Conservation (phyloP, 2,888 invertebrate species). For the Ischnura elegans region DNA sequence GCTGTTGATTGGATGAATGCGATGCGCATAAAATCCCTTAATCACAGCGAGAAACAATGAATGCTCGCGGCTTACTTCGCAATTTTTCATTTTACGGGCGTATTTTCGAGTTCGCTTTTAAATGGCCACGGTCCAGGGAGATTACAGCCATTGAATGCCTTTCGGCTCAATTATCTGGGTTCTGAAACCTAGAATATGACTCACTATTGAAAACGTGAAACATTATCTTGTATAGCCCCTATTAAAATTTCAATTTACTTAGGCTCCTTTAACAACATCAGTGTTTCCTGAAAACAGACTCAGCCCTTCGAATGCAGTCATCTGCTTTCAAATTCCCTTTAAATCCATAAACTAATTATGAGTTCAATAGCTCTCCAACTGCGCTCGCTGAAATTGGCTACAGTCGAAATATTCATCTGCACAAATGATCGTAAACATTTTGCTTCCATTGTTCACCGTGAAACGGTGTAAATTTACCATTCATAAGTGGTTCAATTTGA, state of each 20-base stretch:
- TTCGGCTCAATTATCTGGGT: background rate
- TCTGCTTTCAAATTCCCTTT: background rate
- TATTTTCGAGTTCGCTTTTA: background rate
- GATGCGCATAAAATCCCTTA: constrained; percentile 54
- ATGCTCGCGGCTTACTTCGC: background rate
- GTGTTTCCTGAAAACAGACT: background rate
- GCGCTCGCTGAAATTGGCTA: too few species aligned
- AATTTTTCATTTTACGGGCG: background rate
- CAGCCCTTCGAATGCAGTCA: background rate
- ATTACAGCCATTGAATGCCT: background rate
- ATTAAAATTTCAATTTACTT: background rate
- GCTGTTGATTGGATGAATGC: constrained; percentile 43
- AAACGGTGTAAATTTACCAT: too few species aligned
- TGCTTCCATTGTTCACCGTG: too few species aligned
- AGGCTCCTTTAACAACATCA: background rate
- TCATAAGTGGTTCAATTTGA: too few species aligned
- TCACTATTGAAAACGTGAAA: background rate
- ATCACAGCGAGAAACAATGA: constrained; percentile 57
- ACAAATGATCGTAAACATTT: too few species aligned
- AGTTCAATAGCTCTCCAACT: too few species aligned
- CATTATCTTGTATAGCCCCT: background rate
- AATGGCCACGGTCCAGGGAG: background rate
- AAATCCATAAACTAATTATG: background rate
- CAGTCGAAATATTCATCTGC: too few species aligned
- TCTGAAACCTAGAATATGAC: background rate